These are phyloP conservation scores for Carollia perspicillata DNA, from an alignment of 2,113 vertebrate species.

Conservation along the genomic window DNA sequence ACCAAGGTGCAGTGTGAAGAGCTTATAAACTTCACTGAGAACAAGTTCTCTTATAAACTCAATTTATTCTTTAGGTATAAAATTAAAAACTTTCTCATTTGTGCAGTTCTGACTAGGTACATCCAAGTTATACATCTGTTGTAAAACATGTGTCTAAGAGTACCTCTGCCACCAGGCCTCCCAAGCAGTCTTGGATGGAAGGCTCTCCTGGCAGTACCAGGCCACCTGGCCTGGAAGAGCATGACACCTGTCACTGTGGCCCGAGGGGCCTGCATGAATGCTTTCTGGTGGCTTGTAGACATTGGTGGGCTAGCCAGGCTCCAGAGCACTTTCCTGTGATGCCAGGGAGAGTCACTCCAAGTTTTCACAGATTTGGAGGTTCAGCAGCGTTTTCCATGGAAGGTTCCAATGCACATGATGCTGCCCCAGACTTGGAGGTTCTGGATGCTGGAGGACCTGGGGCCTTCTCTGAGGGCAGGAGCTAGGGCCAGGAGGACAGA, in stretches of 20 bases:
- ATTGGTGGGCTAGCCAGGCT: neutral
- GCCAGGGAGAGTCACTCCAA: neutral
- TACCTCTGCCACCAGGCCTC: neutral
- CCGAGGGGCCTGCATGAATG: fast-evolving
- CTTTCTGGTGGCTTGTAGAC: neutral
- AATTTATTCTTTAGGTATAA: neutral
- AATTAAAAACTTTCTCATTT: neutral
- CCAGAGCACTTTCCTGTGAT: too few relatives aligned
- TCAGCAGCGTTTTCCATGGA: neutral
- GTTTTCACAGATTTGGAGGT: neutral
- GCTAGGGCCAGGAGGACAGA: neutral
- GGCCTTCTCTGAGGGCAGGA: neutral
- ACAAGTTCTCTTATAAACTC: neutral
- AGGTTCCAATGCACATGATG: neutral
- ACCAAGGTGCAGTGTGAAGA: neutral
- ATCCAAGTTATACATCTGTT: neutral
- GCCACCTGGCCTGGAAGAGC: neutral
- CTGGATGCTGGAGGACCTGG: too few relatives aligned
- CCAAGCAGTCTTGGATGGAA: neutral
- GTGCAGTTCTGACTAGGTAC: neutral
- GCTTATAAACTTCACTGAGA: neutral
- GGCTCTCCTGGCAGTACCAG: neutral
- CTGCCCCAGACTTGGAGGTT: too few relatives aligned
- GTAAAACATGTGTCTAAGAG: neutral
- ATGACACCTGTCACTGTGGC: neutral